Conservation (phyloP, 2,797 vertebrate genomes). For the Novumbra hubbsi region DNA sequence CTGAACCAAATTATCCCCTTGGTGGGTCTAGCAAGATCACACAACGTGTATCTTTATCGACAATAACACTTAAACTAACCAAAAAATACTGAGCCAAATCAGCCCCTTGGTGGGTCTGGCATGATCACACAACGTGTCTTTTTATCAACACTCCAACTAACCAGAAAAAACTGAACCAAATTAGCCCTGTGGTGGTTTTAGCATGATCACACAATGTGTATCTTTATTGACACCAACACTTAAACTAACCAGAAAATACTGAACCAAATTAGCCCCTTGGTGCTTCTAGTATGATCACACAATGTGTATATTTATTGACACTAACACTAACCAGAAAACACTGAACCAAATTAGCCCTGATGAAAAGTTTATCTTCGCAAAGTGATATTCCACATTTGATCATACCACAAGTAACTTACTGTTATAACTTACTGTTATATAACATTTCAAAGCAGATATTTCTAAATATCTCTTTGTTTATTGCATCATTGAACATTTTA, state of each 20-base stretch:
- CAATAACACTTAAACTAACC: too few relatives aligned
- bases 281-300: not conserved
- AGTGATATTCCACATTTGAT: not conserved
- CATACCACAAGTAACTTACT: not conserved
- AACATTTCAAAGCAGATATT: not conserved
- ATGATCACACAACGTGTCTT: not conserved
- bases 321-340: not conserved
- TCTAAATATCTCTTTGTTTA: not conserved
- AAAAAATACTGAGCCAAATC: not conserved
- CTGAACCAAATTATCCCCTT: too few relatives aligned
- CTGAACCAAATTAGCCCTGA: not conserved
- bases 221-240: not conserved
- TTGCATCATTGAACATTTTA: not conserved
- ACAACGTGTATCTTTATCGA: too few relatives aligned
- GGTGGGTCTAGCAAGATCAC: too few relatives aligned
- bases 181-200: not conserved
- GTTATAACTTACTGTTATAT: not conserved
- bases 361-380: not conserved
- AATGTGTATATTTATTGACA: not conserved
- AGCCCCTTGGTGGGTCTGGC: too few relatives aligned
- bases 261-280: not conserved
- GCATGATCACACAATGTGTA: not conserved
- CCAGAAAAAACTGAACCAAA: too few relatives aligned
- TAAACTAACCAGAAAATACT: not conserved
- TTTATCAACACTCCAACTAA: not conserved